Conservation (phyloP, 2,888 invertebrate genomes). For the Erebia palarica region DNA sequence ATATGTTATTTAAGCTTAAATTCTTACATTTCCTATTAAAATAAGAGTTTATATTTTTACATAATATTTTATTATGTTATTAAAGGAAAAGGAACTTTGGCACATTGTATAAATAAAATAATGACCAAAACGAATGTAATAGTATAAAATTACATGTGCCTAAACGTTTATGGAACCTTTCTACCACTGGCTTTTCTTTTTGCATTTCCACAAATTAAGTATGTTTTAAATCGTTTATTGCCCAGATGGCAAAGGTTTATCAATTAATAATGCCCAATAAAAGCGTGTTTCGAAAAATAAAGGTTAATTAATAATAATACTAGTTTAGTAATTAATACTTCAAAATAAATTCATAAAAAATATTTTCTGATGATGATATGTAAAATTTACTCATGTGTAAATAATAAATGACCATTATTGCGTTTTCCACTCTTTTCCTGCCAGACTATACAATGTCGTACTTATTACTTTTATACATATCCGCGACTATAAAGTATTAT, state of each 20-base stretch:
- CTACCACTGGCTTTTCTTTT: too few relatives aligned
- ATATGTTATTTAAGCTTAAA: slow-evolving; percentile 26
- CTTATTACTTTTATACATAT: slow-evolving; percentile 5
- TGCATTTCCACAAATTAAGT: too few relatives aligned
- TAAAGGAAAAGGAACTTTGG: slow-evolving; percentile 40
- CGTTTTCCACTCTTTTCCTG: not conserved
- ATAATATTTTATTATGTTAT: not conserved
- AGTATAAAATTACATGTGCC: not conserved
- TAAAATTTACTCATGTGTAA: not conserved
- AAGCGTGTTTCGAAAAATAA: slow-evolving; percentile 6
- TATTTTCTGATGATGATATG: not conserved
- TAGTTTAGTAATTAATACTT: not conserved
- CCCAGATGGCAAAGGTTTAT: not conserved
- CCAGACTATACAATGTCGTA: not conserved
- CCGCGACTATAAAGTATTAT: not conserved
- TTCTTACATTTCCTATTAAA: slow-evolving; percentile 22
- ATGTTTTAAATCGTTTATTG: not conserved
- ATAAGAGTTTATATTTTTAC: not conserved
- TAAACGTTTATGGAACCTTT: too few relatives aligned
- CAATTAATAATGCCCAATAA: slow-evolving; percentile 13
- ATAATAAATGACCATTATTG: not conserved
- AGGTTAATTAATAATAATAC: too few relatives aligned
- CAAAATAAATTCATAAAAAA: slow-evolving; percentile 8
- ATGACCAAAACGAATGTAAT: slow-evolving; percentile 3
- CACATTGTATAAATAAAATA: slow-evolving; percentile 42